Evolutionary conservation across 1,140 invertebrate genomes (phyloP).

Genomic region (Papilio glaucus): DNA sequence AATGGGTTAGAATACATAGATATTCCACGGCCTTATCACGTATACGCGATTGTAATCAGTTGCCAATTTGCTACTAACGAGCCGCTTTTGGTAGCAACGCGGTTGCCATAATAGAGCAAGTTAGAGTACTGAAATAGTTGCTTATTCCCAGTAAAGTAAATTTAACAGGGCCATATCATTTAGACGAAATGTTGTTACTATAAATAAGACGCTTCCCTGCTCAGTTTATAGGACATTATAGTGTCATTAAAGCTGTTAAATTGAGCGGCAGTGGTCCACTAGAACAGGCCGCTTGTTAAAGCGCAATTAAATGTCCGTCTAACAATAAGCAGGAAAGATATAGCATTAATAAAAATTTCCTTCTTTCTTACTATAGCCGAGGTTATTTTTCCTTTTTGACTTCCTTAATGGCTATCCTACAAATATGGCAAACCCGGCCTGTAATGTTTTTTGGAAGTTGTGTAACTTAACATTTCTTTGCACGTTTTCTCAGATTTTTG

Average conservation of each 20-base stretch:
- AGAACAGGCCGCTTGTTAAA: conserved; percentile 6
- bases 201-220: background rate
- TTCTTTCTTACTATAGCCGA: background rate
- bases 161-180: background rate
- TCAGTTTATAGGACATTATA: conserved; percentile 12
- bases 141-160: background rate
- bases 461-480: no score
- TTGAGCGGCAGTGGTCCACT: conserved; percentile 13
- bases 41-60: background rate
- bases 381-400: conserved; percentile 3
- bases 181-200: conserved; percentile 2
- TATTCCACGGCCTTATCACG: background rate
- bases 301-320: background rate
- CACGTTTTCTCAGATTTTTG: no score
- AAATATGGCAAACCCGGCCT: no score
- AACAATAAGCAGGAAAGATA: conserved; percentile 17
- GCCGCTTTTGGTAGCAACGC: background rate
- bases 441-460: no score
- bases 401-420: background rate
- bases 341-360: background rate
- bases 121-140: background rate
- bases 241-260: conserved; percentile 23
- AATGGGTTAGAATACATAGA: background rate
- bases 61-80: conserved; percentile 24
- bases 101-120: background rate